Percentiles rank a stretch among this genome's conserved stretches.
Conservation (phyloP, 2,888 invertebrate genomes). For the Plebejus anna region DNA sequence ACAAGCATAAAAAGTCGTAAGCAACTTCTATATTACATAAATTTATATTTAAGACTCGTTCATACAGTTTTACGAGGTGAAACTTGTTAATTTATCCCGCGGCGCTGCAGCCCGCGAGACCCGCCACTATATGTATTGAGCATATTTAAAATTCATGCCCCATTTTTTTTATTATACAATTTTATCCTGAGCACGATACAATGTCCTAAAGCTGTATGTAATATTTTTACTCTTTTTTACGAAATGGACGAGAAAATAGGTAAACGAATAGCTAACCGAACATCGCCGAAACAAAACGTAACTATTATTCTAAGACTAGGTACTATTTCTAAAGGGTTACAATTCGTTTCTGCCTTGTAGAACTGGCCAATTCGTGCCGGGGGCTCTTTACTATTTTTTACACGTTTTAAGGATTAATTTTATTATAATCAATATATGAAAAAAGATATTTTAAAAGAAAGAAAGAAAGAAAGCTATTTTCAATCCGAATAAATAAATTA, state of each 20-base stretch:
- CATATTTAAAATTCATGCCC: constrained; percentile 18
- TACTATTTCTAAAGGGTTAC: no score
- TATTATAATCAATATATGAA: background rate
- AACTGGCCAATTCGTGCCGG: no score
- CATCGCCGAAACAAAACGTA: background rate
- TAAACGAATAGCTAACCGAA: background rate
- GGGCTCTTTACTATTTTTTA: no score
- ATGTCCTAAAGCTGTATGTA: background rate
- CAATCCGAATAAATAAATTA: background rate
- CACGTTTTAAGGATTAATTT: no score
- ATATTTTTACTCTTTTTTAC: background rate
- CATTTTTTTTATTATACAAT: constrained; percentile 16
- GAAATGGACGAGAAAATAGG: background rate
- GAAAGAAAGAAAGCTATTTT: background rate
- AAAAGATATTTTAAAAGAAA: background rate
- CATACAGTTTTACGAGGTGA: background rate
- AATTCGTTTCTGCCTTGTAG: no score
- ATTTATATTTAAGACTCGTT: background rate
- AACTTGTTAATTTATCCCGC: background rate
- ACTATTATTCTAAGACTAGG: no score
- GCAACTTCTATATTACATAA: background rate
- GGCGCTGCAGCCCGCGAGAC: background rate
- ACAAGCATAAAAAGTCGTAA: no score
- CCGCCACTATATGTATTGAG: background rate
- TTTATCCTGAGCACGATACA: background rate